Conservation (phyloP, 2,113 vertebrate genomes). For the Ptilonorhynchus violaceus region DNA sequence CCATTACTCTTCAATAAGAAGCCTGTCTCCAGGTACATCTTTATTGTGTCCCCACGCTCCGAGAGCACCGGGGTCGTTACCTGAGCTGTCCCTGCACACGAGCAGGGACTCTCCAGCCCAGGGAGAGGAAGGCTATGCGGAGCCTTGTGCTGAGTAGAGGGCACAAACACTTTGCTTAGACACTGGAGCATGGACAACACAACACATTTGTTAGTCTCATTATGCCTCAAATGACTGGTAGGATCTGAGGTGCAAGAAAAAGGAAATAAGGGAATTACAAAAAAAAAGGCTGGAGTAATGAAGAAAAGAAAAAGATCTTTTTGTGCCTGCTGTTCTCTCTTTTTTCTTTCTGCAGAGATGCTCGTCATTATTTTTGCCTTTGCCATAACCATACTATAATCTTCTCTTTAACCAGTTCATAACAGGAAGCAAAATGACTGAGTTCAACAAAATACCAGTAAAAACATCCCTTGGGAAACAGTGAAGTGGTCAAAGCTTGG, state of each 20-base stretch:
- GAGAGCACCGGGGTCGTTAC: not conserved
- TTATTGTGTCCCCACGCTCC: not conserved
- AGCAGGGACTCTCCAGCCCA: not conserved
- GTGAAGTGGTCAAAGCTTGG: slow-evolving; percentile 58
- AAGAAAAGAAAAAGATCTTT: not conserved
- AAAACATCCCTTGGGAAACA: slow-evolving; percentile 61
- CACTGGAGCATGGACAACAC: not conserved
- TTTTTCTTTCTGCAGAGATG: not conserved
- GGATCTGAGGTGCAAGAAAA: not conserved
- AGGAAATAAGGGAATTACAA: not conserved
- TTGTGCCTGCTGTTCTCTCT: not conserved
- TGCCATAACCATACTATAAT: slow-evolving; percentile 56
- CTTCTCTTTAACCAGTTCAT: slow-evolving; percentile 61
- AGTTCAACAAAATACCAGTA: slow-evolving; percentile 62
- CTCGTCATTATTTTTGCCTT: slow-evolving; percentile 22
- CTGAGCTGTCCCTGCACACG: not conserved
- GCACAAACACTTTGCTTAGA: not conserved
- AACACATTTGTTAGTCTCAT: not conserved
- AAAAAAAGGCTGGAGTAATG: not conserved
- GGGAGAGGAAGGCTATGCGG: not conserved
- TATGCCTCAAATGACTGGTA: not conserved
- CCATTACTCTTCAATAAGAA: not conserved
- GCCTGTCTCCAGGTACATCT: not conserved
- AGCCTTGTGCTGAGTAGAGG: rapidly evolving
- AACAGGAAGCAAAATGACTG: slow-evolving; percentile 55